These are phyloP conservation scores for Ostrea edulis DNA, from an alignment of 1,140 invertebrate species.

Conservation along the genomic window DNA sequence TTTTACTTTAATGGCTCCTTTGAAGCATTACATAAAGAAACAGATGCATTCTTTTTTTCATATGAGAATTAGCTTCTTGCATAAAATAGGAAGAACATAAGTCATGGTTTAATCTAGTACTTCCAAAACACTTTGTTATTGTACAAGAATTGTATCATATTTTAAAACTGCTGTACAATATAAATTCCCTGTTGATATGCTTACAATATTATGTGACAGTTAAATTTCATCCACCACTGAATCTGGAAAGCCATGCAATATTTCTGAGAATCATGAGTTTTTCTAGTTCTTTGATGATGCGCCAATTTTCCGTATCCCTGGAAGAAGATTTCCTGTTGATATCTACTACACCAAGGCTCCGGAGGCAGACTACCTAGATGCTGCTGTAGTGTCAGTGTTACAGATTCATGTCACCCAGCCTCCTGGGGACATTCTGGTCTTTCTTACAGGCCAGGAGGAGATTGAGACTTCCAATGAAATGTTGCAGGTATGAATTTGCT, in stretches of 20 bases:
- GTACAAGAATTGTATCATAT: too few relatives aligned
- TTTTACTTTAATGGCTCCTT: too few relatives aligned
- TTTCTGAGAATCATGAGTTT: background rate
- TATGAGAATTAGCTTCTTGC: too few relatives aligned
- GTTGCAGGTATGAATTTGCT: constrained; percentile 81
- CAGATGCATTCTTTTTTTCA: too few relatives aligned
- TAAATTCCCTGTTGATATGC: too few relatives aligned
- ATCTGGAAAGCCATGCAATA: background rate
- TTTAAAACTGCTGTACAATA: too few relatives aligned
- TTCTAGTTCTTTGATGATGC: constrained; percentile 96
- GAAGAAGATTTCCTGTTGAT: constrained; percentile 90
- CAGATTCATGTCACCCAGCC: constrained; percentile 98
- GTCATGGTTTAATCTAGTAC: too few relatives aligned
- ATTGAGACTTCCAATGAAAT: constrained; percentile 98
- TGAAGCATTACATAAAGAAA: too few relatives aligned
- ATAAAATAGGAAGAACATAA: too few relatives aligned
- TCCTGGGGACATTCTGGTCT: constrained; percentile 95
- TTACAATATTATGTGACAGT: too few relatives aligned
- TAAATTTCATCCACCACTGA: too few relatives aligned
- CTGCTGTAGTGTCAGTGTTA: constrained; percentile 96
- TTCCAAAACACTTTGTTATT: too few relatives aligned
- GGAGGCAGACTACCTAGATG: constrained; percentile 99
- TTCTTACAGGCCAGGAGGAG: constrained; percentile 96
- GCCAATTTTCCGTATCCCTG: constrained; percentile 98
- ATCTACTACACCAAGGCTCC: constrained; percentile 99